Evolutionary conservation across 2,888 invertebrate species (phyloP).

Genomic region (Escarpia spicata): DNA sequence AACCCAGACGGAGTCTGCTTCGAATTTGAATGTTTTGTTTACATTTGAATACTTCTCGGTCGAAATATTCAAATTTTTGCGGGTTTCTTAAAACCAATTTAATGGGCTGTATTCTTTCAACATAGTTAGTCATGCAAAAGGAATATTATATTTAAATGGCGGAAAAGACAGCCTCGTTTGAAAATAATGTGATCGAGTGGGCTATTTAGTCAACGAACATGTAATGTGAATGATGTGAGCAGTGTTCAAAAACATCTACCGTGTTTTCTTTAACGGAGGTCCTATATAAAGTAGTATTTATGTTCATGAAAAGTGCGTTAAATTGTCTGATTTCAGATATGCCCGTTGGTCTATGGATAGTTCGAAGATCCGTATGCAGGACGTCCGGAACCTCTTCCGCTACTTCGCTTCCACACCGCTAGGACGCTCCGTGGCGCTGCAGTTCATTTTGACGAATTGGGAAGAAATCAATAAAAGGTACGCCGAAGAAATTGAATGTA

Average conservation of each 20-base stretch:
- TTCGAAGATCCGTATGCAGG: conserved; percentile 58
- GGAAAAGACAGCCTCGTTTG: too few species aligned
- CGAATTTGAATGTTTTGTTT: too few species aligned
- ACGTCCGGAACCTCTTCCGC: conserved; percentile 58
- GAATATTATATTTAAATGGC: too few species aligned
- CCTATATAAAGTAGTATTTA: neutral
- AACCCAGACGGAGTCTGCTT: too few species aligned
- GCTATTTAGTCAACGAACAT: neutral
- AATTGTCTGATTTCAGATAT: conserved; percentile 48
- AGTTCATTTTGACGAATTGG: conserved; percentile 62
- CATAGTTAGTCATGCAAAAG: too few species aligned
- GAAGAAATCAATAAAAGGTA: conserved; percentile 57
- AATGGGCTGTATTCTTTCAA: too few species aligned
- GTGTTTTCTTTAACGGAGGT: neutral
- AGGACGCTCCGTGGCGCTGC: conserved; percentile 58
- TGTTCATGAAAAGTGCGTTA: neutral
- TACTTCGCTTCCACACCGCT: conserved; percentile 58
- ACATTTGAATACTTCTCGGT: too few species aligned
- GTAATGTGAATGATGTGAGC: neutral
- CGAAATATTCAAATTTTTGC: too few species aligned
- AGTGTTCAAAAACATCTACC: neutral
- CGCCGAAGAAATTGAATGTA: neutral
- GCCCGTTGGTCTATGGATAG: conserved; percentile 59
- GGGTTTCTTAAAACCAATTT: too few species aligned
- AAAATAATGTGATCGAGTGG: too few species aligned